phyloP scores from a whole-genome alignment of 2,797 vertebrate genomes.

The Ptychobarbus kaznakovi region DNA sequence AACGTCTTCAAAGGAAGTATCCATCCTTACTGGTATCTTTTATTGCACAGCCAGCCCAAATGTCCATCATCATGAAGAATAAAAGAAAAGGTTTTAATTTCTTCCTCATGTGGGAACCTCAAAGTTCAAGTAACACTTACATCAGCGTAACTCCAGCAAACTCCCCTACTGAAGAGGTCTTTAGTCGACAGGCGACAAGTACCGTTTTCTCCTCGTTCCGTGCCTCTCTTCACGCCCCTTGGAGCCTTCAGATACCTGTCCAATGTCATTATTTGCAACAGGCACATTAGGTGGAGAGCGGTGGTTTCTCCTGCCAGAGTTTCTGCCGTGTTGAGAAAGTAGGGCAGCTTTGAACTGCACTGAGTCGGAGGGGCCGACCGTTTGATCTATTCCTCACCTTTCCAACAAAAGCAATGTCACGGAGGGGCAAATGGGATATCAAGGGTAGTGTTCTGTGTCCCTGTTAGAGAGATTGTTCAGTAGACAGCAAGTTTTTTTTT shows the following conservation, averaged over 20 bases:
- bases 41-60: background rate
- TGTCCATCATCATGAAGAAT: background rate
- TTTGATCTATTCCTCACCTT: constrained; percentile 54
- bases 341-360: constrained; percentile 62
- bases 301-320: constrained; percentile 45
- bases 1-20: constrained; percentile 34
- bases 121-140: constrained; percentile 17
- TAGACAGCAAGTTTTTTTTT: constrained; percentile 2
- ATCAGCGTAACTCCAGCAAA: constrained; percentile 15
- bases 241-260: constrained; percentile 55
- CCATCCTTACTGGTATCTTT: constrained; percentile 22
- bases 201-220: constrained; percentile 13
- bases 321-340: constrained; percentile 54
- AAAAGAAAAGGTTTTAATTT: constrained; percentile 17
- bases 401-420: constrained; percentile 41
- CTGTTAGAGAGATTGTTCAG: constrained; percentile 28
- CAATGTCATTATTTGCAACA: constrained; percentile 53
- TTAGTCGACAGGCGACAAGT: constrained; percentile 17
- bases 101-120: constrained; percentile 12
- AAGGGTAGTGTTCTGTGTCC: constrained; percentile 38
- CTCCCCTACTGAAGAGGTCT: constrained; percentile 21
- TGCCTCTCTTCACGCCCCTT: constrained; percentile 14
- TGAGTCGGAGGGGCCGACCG: constrained; percentile 27
- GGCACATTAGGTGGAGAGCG: constrained; percentile 45
- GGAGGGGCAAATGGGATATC: constrained; percentile 48